phyloP scores from a whole-genome alignment of 1,140 invertebrate genomes.

The Caenorhabditis briggsae region DNA sequence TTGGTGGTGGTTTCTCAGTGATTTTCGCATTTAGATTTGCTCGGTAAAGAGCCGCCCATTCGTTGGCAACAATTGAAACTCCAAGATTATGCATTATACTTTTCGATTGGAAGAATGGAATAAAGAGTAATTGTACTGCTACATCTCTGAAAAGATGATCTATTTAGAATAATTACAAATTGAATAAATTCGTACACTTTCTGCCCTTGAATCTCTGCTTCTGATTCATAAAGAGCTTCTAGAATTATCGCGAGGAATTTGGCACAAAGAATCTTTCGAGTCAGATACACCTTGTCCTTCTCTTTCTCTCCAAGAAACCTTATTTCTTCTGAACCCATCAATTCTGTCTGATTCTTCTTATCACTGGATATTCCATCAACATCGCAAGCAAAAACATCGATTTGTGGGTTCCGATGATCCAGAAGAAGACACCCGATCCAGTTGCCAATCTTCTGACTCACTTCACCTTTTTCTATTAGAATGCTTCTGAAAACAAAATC shows the following conservation, averaged over 20 bases:
- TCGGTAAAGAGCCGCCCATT: slow-evolving; percentile 56
- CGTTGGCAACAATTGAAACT: slow-evolving; percentile 56
- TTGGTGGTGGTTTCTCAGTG: slow-evolving; percentile 16
- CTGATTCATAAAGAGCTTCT: slow-evolving; percentile 51
- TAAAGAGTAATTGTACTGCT: slow-evolving; percentile 62
- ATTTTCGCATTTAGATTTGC: not conserved
- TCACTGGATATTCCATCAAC: slow-evolving; percentile 31
- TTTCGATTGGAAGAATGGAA: slow-evolving; percentile 48
- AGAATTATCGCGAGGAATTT: slow-evolving; percentile 59
- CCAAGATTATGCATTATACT: slow-evolving; percentile 57
- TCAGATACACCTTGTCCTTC: slow-evolving; percentile 59
- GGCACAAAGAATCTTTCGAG: slow-evolving; percentile 53
- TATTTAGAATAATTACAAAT: not conserved
- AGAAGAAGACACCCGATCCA: slow-evolving; percentile 30
- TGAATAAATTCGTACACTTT: slow-evolving; percentile 11
- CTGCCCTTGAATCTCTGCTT: slow-evolving; percentile 43
- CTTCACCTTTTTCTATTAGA: slow-evolving; percentile 5
- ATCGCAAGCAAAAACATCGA: slow-evolving; percentile 35
- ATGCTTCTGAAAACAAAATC: not conserved
- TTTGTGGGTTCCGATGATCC: slow-evolving; percentile 31
- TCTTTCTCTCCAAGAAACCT: slow-evolving; percentile 50
- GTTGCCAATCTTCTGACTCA: slow-evolving; percentile 28
- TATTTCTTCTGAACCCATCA: slow-evolving; percentile 54
- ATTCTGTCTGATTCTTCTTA: not conserved
- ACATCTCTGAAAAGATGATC: slow-evolving; percentile 36